phyloP scores from a whole-genome alignment of 2,888 invertebrate species.

The Nomada fabriciana region DNA sequence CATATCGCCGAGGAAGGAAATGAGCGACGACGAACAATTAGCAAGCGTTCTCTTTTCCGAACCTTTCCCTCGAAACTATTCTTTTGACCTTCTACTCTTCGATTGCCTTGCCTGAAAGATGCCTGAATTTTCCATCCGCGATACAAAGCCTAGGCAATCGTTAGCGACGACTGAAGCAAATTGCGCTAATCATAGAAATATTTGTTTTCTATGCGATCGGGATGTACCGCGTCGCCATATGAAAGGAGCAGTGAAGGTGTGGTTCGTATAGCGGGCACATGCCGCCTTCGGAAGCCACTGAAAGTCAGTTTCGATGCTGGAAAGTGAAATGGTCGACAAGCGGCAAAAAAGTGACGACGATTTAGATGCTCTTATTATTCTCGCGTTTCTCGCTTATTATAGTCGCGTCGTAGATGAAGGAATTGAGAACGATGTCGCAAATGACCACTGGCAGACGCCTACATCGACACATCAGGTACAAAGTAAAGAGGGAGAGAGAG shows the following conservation, averaged over 20 bases:
- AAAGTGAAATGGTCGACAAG: constrained; percentile 65
- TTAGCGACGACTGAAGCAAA: no score
- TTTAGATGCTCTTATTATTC: constrained; percentile 30
- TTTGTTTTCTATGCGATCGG: not conserved
- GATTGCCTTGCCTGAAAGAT: no score
- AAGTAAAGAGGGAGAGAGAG: not conserved
- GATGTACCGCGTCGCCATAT: constrained; percentile 14
- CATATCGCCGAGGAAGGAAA: no score
- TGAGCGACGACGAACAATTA: no score
- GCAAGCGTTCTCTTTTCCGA: no score
- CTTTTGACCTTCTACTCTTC: no score
- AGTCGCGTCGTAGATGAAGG: constrained; percentile 30
- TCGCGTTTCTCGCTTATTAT: not conserved
- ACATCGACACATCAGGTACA: not conserved
- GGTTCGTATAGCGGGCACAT: constrained; percentile 10
- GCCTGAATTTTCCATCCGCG: no score
- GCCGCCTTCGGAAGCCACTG: constrained; percentile 34
- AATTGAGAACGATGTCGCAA: constrained; percentile 11
- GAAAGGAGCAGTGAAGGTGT: constrained; percentile 53
- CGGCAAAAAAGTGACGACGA: constrained; percentile 39
- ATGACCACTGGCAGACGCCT: not conserved
- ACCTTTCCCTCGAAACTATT: no score
- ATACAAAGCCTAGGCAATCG: not conserved
- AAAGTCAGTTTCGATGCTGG: constrained; percentile 57
- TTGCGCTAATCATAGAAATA: not conserved